Evolutionary conservation across 2,797 vertebrate species (phyloP).

Genomic region (Phalloptychus januarius): DNA sequence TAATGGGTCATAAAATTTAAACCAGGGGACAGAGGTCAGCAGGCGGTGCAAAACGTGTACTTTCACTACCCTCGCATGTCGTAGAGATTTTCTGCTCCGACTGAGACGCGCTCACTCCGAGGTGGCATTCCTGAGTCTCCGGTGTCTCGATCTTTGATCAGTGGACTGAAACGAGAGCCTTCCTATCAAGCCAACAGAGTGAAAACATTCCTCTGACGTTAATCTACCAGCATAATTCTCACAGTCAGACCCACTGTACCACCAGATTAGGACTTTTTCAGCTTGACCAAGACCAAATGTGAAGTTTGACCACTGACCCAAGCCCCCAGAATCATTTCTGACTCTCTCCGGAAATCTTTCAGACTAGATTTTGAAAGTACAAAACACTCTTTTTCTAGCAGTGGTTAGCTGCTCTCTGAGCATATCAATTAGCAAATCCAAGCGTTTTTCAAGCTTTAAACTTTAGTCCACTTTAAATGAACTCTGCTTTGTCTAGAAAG

Average conservation of each 20-base stretch:
- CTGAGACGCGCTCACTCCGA: not conserved
- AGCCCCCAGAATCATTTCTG: not conserved
- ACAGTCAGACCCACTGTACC: not conserved
- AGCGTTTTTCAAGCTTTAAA: not conserved
- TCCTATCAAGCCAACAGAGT: slow-evolving; percentile 55
- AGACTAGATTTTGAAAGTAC: not conserved
- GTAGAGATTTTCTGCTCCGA: slow-evolving; percentile 20
- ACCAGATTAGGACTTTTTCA: not conserved
- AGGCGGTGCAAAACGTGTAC: not conserved
- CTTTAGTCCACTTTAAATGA: too few relatives aligned
- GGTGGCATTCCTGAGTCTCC: slow-evolving; percentile 64
- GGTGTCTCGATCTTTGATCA: slow-evolving; percentile 62
- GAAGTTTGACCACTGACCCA: not conserved
- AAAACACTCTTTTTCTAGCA: not conserved
- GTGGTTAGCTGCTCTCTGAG: not conserved
- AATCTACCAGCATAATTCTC: slow-evolving; percentile 44
- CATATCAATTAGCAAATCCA: not conserved
- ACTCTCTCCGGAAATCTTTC: not conserved
- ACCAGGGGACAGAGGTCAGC: not conserved
- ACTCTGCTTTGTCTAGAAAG: too few relatives aligned
- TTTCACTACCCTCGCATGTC: slow-evolving; percentile 14
- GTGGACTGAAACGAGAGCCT: slow-evolving; percentile 29
- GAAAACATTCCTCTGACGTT: slow-evolving; percentile 63
- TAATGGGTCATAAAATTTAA: not conserved
- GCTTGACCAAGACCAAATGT: not conserved